Evolutionary conservation across 2,113 vertebrate species (phyloP), one percentile per base, ranked within the genome.

Genomic region (Arenaria interpres): DNA sequence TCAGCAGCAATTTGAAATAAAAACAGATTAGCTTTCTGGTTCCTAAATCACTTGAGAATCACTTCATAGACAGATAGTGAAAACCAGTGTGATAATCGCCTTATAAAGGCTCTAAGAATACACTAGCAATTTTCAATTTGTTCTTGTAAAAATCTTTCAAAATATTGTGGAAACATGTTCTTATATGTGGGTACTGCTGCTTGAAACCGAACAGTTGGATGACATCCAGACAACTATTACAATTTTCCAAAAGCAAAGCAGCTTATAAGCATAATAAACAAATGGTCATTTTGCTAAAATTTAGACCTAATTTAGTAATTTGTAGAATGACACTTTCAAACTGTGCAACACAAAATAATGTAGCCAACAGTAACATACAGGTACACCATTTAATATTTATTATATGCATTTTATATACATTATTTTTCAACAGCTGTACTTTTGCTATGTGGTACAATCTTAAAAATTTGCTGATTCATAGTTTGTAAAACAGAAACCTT

Each of bases 341-440:
- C 63, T 97, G 89, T 97, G 97, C 90, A 98, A 98, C 97, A 98
- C 92, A 98, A 98, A 98, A 98, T 98, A 98, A 98, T 94, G 97
- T 98, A 98, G 97, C 94, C 97, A 98, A 98, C 97, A 97, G 97
- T 98, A 98, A 98, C 98, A 98, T 99, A 99, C 99, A 99, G 98
- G 98, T 99, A 99, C 99, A 99, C 99, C 99, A 99, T 99, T 99
- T 99, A 99, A 99, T 99, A 99, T 99, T 99, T 99, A 99, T 99
- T 99, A 99, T 99, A 99, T 99, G 99, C 99, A 99, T 99, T 99
- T 99, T 99, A 99, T 99, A 98, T 99, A 99, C 99, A 99, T 98
- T 98, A 98, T 98, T 99, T 99, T 98, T 99, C 98, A 99, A 99
- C 98, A 99, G 98, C 97, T 98, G 98, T 98, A 98, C 60, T 98